phyloP scores from a whole-genome alignment of 1,140 invertebrate genomes.

The Pectinophora gossypiella region DNA sequence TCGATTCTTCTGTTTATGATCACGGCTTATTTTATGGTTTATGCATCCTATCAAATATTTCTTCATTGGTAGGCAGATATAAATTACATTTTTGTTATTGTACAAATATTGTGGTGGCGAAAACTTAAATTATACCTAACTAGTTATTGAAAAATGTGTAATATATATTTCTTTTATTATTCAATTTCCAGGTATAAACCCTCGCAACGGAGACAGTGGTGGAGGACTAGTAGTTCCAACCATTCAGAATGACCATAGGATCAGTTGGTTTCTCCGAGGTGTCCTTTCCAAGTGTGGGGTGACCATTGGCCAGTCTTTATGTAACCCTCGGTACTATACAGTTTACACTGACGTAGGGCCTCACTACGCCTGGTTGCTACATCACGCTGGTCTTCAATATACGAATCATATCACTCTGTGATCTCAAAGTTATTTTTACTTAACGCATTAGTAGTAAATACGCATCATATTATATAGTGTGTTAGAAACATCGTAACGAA shows the following conservation, averaged over 20 bases:
- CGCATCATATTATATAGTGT: too few species aligned
- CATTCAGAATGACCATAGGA: constrained; percentile 49
- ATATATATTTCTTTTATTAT: constrained; percentile 1
- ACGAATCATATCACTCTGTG: constrained; percentile 21
- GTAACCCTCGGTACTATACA: constrained; percentile 75
- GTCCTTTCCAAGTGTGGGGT: constrained; percentile 76
- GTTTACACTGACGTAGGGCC: constrained; percentile 78
- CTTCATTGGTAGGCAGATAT: too few species aligned
- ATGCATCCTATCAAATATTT: too few species aligned
- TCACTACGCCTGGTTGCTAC: constrained; percentile 76
- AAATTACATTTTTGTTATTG: too few species aligned
- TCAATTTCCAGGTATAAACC: constrained; percentile 72
- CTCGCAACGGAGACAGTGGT: constrained; percentile 80
- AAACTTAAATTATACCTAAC: too few species aligned
- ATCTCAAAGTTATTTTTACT: too few species aligned
- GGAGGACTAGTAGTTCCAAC: constrained; percentile 77
- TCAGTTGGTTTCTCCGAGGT: constrained; percentile 76
- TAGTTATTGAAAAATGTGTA: too few species aligned
- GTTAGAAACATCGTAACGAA: too few species aligned
- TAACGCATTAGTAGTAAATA: too few species aligned
- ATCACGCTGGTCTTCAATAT: constrained; percentile 37
- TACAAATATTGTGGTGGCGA: too few species aligned
- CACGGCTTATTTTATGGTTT: too few species aligned
- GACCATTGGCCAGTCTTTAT: constrained; percentile 57
- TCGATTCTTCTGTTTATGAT: too few species aligned